Percentiles rank a stretch among this genome's conserved stretches.
Conservation (phyloP, 2,797 vertebrate species). For the Anolis apletophallus region DNA sequence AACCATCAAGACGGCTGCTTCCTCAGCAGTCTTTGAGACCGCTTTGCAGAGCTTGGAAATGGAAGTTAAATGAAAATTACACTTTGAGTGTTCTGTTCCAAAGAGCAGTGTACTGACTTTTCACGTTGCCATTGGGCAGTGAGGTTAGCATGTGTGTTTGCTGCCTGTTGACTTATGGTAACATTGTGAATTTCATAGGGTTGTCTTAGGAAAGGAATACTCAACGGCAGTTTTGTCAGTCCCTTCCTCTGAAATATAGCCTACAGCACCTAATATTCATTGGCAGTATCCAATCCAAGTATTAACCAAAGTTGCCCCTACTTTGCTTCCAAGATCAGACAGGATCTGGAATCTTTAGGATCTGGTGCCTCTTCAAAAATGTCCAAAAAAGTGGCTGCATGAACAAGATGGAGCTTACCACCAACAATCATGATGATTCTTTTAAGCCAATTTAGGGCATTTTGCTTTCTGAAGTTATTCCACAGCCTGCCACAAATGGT, state of each 20-base stretch:
- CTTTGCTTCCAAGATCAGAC: too few relatives aligned
- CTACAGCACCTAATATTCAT: too few relatives aligned
- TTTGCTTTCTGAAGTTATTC: not conserved
- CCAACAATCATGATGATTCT: rapidly evolving
- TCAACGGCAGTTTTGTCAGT: too few relatives aligned
- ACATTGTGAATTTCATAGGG: too few relatives aligned
- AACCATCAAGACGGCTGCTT: not conserved
- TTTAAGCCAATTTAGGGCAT: not conserved
- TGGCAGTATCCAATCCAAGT: too few relatives aligned
- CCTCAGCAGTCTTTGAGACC: not conserved
- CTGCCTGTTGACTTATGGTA: too few relatives aligned
- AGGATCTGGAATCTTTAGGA: rapidly evolving
- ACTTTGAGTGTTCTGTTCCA: not conserved
- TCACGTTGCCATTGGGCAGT: not conserved
- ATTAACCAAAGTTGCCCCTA: too few relatives aligned
- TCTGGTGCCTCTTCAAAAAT: not conserved
- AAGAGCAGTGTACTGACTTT: not conserved
- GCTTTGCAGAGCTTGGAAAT: constrained; percentile 4
- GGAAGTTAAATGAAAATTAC: constrained; percentile 29
- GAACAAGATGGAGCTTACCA: not conserved
- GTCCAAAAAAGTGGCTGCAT: rapidly evolving
- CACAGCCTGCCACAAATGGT: too few relatives aligned
- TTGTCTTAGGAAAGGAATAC: too few relatives aligned
- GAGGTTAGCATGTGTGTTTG: rapidly evolving
- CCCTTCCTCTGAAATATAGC: too few relatives aligned